A percentile compares a stretch with the other conserved stretches of the same genome.
phyloP scores from a whole-genome alignment of 2,888 invertebrate genomes.

The Minunthozetes semirufus region DNA sequence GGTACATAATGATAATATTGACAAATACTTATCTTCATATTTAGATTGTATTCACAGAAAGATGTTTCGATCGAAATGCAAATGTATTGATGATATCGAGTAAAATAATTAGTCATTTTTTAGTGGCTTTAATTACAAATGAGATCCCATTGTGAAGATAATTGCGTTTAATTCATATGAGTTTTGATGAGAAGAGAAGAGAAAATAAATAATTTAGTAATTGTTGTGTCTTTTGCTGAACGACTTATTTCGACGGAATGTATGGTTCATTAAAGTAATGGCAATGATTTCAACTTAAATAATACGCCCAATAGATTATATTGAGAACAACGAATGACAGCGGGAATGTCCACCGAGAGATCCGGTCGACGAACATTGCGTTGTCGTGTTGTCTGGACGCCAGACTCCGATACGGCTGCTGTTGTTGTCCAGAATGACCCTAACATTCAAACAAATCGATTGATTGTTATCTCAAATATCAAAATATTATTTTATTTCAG shows the following conservation, averaged over 20 bases:
- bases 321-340: conserved; percentile 84
- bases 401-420: not conserved
- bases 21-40: too few species aligned
- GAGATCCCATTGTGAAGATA: too few species aligned
- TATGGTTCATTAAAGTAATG: not conserved
- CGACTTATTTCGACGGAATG: not conserved
- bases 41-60: too few species aligned
- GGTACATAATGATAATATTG: too few species aligned
- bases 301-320: conserved; percentile 69
- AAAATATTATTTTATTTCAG: not conserved
- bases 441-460: not conserved
- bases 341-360: conserved; percentile 81
- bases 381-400: conserved; percentile 37
- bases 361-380: conserved; percentile 56
- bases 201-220: not conserved
- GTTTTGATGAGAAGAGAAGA: not conserved
- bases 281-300: conserved; percentile 34
- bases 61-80: too few species aligned
- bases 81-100: too few species aligned
- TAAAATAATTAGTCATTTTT: too few species aligned
- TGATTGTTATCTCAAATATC: not conserved
- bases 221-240: not conserved
- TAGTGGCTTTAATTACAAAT: too few species aligned
- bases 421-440: not conserved
- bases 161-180: too few species aligned